A percentile compares a stretch with the other conserved stretches of the same genome.
phyloP scores from a whole-genome alignment of 2,113 vertebrate genomes.

The Gallinago jamesoni region DNA sequence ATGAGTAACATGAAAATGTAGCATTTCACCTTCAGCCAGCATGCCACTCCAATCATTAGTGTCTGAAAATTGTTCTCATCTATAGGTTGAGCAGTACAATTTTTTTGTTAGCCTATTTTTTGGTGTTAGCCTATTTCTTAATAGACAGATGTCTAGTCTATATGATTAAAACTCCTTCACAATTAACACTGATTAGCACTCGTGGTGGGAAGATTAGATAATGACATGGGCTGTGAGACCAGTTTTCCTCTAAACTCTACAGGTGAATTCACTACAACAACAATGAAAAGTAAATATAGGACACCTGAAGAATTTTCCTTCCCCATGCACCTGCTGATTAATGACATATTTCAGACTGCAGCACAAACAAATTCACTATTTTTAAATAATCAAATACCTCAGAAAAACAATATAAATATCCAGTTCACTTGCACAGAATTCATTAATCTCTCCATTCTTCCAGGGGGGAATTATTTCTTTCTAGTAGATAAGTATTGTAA shows the following conservation, averaged over 20 bases:
- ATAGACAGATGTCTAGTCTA: background rate
- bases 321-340: background rate
- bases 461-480: background rate
- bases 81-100: background rate
- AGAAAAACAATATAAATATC: background rate
- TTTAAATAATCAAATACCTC: background rate
- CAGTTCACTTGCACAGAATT: background rate
- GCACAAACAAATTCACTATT: background rate
- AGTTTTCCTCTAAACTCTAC: background rate
- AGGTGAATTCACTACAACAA: background rate
- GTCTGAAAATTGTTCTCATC: constrained; percentile 57
- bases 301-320: background rate
- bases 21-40: background rate
- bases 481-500: background rate
- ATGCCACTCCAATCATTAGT: background rate
- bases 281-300: background rate
- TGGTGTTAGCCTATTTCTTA: background rate
- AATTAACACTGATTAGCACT: background rate
- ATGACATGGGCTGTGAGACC: background rate
- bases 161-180: background rate
- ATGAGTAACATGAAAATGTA: background rate
- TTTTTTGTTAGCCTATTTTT: constrained; percentile 11
- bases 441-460: background rate
- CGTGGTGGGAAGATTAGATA: background rate
- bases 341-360: background rate